Conservation (phyloP, 2,113 vertebrate species). For the Deroptyus accipitrinus region DNA sequence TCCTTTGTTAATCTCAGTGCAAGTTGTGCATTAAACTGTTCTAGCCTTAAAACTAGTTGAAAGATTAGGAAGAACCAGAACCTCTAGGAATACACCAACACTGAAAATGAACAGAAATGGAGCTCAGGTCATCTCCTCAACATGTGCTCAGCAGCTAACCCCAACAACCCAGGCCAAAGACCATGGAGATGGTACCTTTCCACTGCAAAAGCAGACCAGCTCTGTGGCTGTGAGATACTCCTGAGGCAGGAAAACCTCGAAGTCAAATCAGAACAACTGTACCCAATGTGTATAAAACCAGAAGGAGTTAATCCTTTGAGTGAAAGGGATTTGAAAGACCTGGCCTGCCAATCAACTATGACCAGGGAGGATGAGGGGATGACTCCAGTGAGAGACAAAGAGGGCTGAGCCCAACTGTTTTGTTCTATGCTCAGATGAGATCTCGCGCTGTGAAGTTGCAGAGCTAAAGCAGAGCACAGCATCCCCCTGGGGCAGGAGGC, state of each 20-base stretch:
- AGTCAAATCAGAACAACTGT: not conserved
- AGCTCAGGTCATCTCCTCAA: fast-evolving
- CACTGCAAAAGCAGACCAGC: not conserved
- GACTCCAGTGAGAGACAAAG: not conserved
- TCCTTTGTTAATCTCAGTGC: not conserved
- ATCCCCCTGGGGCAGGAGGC: not conserved
- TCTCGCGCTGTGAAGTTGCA: not conserved
- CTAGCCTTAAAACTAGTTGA: not conserved
- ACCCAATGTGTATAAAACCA: fast-evolving
- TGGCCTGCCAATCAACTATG: not conserved
- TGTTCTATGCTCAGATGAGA: not conserved
- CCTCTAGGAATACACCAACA: fast-evolving
- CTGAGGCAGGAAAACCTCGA: not conserved
- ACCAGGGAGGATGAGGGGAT: not conserved
- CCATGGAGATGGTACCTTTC: fast-evolving
- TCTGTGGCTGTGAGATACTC: not conserved
- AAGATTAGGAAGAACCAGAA: not conserved
- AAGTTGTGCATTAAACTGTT: not conserved
- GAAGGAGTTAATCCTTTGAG: not conserved
- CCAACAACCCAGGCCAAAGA: fast-evolving
- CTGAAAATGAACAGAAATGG: not conserved
- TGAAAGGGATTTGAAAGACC: not conserved
- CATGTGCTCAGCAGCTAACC: fast-evolving
- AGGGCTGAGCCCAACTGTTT: not conserved
- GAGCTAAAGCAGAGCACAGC: not conserved